These are phyloP conservation scores for Flabesymbios commensalis DNA, from an alignment of 2,888 invertebrate genomes.

Conservation along the genomic window DNA sequence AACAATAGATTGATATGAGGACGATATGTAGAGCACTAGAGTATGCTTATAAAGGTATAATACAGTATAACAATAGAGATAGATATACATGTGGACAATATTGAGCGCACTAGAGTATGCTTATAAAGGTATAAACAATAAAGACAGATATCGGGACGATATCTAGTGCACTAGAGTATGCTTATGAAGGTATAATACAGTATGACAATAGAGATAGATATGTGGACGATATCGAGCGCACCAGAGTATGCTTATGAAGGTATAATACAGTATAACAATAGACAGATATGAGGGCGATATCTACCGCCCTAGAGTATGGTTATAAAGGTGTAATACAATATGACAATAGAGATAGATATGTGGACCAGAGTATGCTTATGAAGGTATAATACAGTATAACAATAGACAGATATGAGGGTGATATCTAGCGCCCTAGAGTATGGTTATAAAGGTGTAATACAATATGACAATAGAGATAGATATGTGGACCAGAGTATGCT, in stretches of 20 bases:
- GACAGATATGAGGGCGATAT: slow-evolving; percentile 88
- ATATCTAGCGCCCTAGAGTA: too few relatives aligned
- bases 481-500: slow-evolving; percentile 85
- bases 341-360: too few relatives aligned
- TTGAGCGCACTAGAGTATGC: slow-evolving; percentile 88
- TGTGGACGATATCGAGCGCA: slow-evolving; percentile 85
- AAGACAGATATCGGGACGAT: too few relatives aligned
- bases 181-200: too few relatives aligned
- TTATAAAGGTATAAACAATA: too few relatives aligned
- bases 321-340: slow-evolving; percentile 66
- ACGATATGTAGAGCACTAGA: slow-evolving; percentile 85
- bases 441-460: too few relatives aligned
- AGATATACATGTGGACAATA: slow-evolving; percentile 91
- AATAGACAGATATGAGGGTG: too few relatives aligned
- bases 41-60: slow-evolving; percentile 73
- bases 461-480: slow-evolving; percentile 98
- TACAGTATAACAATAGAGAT: too few relatives aligned
- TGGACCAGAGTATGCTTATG: slow-evolving; percentile 90
- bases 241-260: slow-evolving; percentile 83
- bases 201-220: slow-evolving; percentile 97
- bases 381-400: too few relatives aligned
- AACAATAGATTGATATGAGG: slow-evolving; percentile 93
- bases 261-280: slow-evolving; percentile 64
- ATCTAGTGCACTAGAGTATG: too few relatives aligned
- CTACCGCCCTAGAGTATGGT: slow-evolving; percentile 86